Base-by-base conservation (phyloP, 2,888 invertebrate genomes). In the Pristionchus exspectatus region DNA sequence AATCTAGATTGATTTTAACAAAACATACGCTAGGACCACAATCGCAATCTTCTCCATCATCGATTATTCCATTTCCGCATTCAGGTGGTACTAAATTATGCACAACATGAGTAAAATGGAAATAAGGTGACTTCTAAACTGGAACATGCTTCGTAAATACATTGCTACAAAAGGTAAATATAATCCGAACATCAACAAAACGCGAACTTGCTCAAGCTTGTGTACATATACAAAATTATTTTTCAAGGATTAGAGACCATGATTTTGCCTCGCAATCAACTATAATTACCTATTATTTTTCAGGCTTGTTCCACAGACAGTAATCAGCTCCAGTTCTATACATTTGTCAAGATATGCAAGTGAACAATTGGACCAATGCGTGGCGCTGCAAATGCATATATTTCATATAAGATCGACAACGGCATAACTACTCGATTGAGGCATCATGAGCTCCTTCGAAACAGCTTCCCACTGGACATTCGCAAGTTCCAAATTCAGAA, bases 41-140 rank as follows among this genome's bases (percentile, higher is more conserved):
- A n/a, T 77, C 77, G 18, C 77, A 77, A 44, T 77, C 77, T 44
- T 77, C 77, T 24, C 77, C 77, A 33, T 77, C 44, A 24, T 77
- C 77, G 77, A 77, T 24, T 14, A 77, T 38, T 21, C 77, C 77
- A 21, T 77, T 77, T 18, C 77, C 77, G 44, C 77, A 77, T n/a
- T 72, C 27, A n/a, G 30, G 30, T 14, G 72, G 9, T 2, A n/a
- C 30, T 72, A 27, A 72, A 72, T 10, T 10, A 72, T 30, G 24
- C 10, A 66, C 44, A 44, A 9, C 12, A 30, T 30, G 30, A 72
- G 30, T 72, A 14, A 56, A 18, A 18, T 56, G 14, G 18, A 56
- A 18, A 18, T 56, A 56, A 18, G 56, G 14, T 56, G 18, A 56
- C 56, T 56, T 18, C 14, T 3, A 56, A 18, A 18, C 56, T 56